A percentile compares a stretch with the other conserved stretches of the same genome.
These are phyloP conservation scores for Menura novaehollandiae DNA, from an alignment of 2,113 vertebrate genomes.

Conservation along the genomic window DNA sequence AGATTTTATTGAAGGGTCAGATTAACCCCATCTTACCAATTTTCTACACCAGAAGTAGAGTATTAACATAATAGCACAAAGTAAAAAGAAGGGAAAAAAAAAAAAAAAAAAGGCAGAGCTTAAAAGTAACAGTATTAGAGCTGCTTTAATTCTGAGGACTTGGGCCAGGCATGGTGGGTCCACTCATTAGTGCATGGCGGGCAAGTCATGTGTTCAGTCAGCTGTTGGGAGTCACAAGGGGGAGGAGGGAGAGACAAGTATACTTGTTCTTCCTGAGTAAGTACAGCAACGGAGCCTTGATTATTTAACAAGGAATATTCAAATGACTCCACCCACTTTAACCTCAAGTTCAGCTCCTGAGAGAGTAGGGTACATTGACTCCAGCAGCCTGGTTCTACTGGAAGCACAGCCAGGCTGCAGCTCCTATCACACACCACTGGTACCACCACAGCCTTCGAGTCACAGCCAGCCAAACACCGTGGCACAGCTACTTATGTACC, in stretches of 20 bases:
- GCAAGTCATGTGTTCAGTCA: slow-evolving; percentile 72
- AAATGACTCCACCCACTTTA: slow-evolving; percentile 25
- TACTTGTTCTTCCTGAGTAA: slow-evolving; percentile 61
- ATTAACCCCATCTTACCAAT: not conserved
- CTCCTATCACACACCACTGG: rapidly evolving
- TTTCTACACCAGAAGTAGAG: not conserved
- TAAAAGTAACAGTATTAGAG: not conserved
- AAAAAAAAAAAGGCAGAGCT: not conserved
- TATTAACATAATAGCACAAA: not conserved
- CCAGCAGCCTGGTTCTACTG: not conserved
- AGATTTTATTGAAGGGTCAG: not conserved
- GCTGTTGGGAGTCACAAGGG: slow-evolving; percentile 75
- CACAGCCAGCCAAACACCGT: not conserved
- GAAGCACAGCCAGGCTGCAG: not conserved
- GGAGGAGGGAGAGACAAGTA: slow-evolving; percentile 37
- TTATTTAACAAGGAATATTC: slow-evolving; percentile 54
- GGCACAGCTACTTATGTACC: not conserved
- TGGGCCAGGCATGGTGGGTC: slow-evolving; percentile 5
- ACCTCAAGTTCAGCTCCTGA: not conserved
- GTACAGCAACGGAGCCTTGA: not conserved
- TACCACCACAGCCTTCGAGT: not conserved
- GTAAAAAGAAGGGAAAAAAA: not conserved
- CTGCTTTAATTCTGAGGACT: not conserved
- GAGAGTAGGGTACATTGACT: not conserved
- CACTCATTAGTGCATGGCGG: slow-evolving; percentile 56